These are phyloP conservation scores for Dromococcyx pavoninus DNA, from an alignment of 2,797 vertebrate genomes.

Conservation along the genomic window DNA sequence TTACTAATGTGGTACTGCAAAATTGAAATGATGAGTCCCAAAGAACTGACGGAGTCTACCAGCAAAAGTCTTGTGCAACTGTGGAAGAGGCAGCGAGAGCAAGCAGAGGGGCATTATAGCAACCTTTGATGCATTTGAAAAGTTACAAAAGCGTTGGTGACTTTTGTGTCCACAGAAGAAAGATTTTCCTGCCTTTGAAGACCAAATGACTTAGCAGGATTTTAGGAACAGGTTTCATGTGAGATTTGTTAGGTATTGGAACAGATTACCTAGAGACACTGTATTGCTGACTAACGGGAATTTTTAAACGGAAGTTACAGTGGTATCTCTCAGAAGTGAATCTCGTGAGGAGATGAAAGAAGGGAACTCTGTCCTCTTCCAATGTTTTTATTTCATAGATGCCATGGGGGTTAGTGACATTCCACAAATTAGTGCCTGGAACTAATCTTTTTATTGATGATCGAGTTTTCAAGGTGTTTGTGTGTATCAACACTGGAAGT, in stretches of 20 bases:
- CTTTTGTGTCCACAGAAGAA: neutral
- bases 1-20: neutral
- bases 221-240: neutral
- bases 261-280: neutral
- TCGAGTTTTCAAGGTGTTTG: neutral
- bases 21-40: neutral
- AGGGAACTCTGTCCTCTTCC: neutral
- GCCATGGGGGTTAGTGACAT: neutral
- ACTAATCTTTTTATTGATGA: neutral
- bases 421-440: neutral
- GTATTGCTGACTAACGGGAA: neutral
- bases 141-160: neutral
- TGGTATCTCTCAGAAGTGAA: neutral
- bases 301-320: neutral
- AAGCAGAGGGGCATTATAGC: neutral
- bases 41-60: neutral
- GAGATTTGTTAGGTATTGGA: neutral
- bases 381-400: neutral
- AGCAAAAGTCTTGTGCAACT: neutral
- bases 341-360: neutral
- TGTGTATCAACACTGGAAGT: neutral
- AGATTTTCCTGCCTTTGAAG: neutral
- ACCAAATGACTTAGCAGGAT: neutral
- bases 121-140: neutral
- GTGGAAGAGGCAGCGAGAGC: neutral